Percentiles rank a stretch among this genome's conserved stretches.
Evolutionary conservation across 2,888 invertebrate species (phyloP).

Genomic region (Mimumesa dahlbomi): DNA sequence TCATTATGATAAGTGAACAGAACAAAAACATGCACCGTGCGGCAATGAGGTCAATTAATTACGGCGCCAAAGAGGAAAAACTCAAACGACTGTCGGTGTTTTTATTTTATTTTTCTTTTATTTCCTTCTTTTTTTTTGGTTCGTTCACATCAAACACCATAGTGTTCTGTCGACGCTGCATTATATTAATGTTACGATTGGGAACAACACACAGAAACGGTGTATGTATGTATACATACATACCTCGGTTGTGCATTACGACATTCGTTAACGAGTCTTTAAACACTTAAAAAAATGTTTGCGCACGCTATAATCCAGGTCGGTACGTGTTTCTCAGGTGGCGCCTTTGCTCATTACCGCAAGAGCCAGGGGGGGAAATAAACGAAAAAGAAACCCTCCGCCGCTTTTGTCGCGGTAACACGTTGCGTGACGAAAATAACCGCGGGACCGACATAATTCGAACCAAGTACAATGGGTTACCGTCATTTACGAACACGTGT

Average conservation of each 20-base stretch:
- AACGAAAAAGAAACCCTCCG: too few species aligned
- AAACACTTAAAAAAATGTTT: background rate
- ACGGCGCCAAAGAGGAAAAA: slow-evolving; percentile 44
- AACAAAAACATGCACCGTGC: slow-evolving; percentile 30
- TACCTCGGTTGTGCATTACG: too few species aligned
- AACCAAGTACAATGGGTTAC: too few species aligned
- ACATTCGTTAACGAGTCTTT: too few species aligned
- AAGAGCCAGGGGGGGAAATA: too few species aligned
- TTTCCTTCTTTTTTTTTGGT: slow-evolving; percentile 12
- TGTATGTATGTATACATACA: too few species aligned
- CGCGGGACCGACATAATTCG: too few species aligned
- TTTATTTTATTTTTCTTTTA: background rate
- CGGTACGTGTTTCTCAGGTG: background rate
- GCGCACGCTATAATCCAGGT: background rate
- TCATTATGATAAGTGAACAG: slow-evolving; percentile 40
- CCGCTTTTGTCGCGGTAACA: too few species aligned
- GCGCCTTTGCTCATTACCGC: too few species aligned
- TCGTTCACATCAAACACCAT: slow-evolving; percentile 26
- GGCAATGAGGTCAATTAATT: slow-evolving; percentile 53
- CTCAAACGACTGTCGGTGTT: slow-evolving; percentile 18
- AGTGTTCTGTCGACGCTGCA: slow-evolving; percentile 15
- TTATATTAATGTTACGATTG: slow-evolving; percentile 9
- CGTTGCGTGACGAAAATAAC: too few species aligned
- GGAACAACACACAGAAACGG: slow-evolving; percentile 9
- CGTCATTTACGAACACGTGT: too few species aligned